Conservation (phyloP, 2,797 vertebrate genomes). For the Gallinago stenura region DNA sequence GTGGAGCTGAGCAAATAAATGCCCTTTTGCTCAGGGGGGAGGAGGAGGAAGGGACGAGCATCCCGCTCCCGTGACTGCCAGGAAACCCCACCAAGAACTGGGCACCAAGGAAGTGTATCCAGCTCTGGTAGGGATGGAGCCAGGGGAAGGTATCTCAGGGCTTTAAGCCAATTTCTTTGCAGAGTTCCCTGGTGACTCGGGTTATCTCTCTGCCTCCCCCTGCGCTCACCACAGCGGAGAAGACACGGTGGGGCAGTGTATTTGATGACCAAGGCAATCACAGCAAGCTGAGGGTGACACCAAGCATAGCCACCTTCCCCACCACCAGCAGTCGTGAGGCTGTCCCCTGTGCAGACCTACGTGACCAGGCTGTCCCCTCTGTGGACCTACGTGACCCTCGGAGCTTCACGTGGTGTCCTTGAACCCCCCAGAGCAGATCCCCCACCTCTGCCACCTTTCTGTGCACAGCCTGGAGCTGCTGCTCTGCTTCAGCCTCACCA, state of each 20-base stretch:
- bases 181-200: neutral
- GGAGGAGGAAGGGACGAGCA: neutral
- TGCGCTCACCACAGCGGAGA: neutral
- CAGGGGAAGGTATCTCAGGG: neutral
- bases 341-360: neutral
- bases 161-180: neutral
- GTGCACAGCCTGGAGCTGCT: neutral
- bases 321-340: accelerated
- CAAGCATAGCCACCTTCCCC: neutral
- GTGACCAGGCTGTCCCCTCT: neutral
- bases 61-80: neutral
- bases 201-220: neutral
- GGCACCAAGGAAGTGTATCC: neutral
- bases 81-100: neutral
- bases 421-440: neutral
- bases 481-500: neutral
- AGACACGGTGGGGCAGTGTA: accelerated
- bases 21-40: neutral
- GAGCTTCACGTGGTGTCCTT: neutral
- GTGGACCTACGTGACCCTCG: accelerated
- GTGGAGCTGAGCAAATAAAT: neutral
- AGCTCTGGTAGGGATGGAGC: neutral
- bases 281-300: neutral
- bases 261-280: neutral
- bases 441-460: neutral